Base-by-base conservation (phyloP, 2,888 invertebrate genomes). In the Chirona hameri region DNA sequence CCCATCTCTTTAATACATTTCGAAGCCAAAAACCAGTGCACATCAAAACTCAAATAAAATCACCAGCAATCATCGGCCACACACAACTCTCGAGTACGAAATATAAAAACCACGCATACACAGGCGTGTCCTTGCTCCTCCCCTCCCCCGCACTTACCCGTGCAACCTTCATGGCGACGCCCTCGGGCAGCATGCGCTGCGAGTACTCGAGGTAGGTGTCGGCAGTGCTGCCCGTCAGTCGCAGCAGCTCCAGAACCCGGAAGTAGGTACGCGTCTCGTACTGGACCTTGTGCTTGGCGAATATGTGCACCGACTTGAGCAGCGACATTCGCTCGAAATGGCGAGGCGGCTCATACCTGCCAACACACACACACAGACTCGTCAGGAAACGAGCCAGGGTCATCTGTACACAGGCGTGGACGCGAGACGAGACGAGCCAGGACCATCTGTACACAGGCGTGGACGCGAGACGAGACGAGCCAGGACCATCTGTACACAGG, bases 151-250 rank as follows among this genome's bases (percentile, higher is more conserved):
- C 39, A 76, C 83, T 80, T 31, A 84, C 84, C 90, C 93, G 95
- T 2, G 95, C 94, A 0, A 94, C 93, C 90, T 97, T 97, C 88
- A 99, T 91, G 7, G 96, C 95, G 85, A 99, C 95, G 69, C 99
- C 99, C 90, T 99, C 99, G 0, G 99, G 99, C 82, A 99, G 90
- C 90, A 99, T 99, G 86, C 99, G 91, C 88, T 99, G 93, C 83
- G 98, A 92, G 88, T 99, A 99, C 89, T 99, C 99, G 82, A 99
- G 89, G 87, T 95, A 95, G 18, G 99, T 98, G 85, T 96, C 96
- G 81, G 97, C 93, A 21, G 99, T 99, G 7, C 98, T 98, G 0
- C 96, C 97, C 0, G 99, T 99, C 21, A 99, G 87, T 86, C 93
- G 91, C 86, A 93, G 92, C 52, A 97, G 91, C 86, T 94, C 92